phyloP scores from a whole-genome alignment of 2,113 vertebrate species.

The Hippocampus barbouri region DNA sequence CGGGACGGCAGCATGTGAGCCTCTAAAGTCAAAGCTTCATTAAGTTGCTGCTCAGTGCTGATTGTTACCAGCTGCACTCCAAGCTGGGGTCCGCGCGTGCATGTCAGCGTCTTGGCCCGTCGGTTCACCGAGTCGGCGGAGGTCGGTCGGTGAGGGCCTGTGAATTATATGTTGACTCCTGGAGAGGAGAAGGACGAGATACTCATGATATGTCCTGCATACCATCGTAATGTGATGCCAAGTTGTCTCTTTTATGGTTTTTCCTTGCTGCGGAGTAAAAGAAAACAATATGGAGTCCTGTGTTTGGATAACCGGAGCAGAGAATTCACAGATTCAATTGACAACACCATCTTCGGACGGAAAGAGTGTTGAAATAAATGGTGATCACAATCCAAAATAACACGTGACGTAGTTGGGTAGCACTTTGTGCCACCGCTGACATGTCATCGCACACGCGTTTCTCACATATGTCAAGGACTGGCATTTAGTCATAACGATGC shows the following conservation, averaged over 20 bases:
- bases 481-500: neutral
- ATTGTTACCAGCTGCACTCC: conserved; percentile 71
- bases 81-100: conserved; percentile 14
- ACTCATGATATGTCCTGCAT: conserved; percentile 28
- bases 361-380: neutral
- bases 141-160: conserved; percentile 33
- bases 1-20: conserved; percentile 35
- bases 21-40: conserved; percentile 61
- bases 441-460: neutral
- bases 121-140: conserved; percentile 10
- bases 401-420: neutral
- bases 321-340: neutral
- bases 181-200: conserved; percentile 43
- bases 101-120: conserved; percentile 8
- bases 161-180: conserved; percentile 66
- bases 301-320: conserved; percentile 18
- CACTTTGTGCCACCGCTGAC: neutral
- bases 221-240: conserved; percentile 34
- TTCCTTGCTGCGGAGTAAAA: conserved; percentile 9
- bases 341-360: neutral
- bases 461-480: neutral
- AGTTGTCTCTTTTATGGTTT: conserved; percentile 22
- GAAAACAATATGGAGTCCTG: conserved; percentile 32
- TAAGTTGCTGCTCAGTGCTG: conserved; percentile 48
- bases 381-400: neutral